Evolutionary conservation across 2,113 vertebrate genomes (phyloP), one percentile per base, ranked within the genome.

Genomic region (Suncus etruscus): DNA sequence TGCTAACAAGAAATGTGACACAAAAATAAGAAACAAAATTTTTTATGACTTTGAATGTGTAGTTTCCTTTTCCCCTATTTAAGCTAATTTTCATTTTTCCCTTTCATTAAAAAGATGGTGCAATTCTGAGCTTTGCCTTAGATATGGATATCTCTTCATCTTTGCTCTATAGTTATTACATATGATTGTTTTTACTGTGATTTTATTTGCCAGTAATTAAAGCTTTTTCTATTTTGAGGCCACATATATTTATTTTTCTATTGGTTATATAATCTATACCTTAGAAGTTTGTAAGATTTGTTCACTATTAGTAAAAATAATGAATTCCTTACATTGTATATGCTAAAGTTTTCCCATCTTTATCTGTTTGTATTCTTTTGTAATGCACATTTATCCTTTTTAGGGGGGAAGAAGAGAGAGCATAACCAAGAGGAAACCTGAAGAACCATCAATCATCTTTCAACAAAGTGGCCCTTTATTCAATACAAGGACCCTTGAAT

Each of bases 141-240:
- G 39, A 39, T 39, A 39, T 39, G 39, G 3, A 39, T 39, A 39
- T 39, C 85, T 85, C 66, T n/a, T 63, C 76, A 63, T 74, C 6
- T 65, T 92, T 51, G 48, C 12, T 54, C n/a, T 65, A 24, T 91
- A 48, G 77, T 83, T 14, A 90, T 39, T 72, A 11, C 47, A 4
- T 78, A 8, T 89, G 68, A 65, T 69, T 75, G 1, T 87, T 92
- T 92, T 95, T 89, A 29, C 15, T 80, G 51, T 31, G 61, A 6
- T 65, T 92, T 90, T 79, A 51, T 45, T 70, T 90, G 15, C 2
- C 70, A 22, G 3, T 86, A 0, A 54, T 77, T 85, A 22, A 20
- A 58, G 74, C 25, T 81, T 61, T 84, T 68, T 66, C 4, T 45
- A 31, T 77, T 66, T 89, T 86, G 12, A 73, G 10, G 3, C 32